Conservation (phyloP, 2,113 vertebrate genomes). For the Hypocryptadius cinnamomeus region DNA sequence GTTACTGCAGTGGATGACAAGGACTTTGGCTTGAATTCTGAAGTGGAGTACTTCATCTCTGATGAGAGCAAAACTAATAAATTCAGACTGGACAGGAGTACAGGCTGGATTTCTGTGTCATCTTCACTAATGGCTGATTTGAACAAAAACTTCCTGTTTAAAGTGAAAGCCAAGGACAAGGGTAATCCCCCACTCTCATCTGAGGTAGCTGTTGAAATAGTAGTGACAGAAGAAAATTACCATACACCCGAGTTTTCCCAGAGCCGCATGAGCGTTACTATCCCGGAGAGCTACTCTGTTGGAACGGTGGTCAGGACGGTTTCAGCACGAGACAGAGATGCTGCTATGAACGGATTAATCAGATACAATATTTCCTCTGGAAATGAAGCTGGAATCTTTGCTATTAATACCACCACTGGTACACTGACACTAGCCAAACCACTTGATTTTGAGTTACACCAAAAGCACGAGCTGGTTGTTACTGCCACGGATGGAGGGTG, state of each 20-base stretch:
- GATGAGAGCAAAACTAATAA: slow-evolving; percentile 77
- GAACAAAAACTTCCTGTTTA: slow-evolving; percentile 81
- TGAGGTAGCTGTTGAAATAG: slow-evolving; percentile 73
- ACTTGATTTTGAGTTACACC: slow-evolving; percentile 86
- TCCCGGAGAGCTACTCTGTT: slow-evolving; percentile 82
- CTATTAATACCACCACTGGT: slow-evolving; percentile 84
- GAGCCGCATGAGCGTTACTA: slow-evolving; percentile 80
- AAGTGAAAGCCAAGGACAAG: slow-evolving; percentile 84
- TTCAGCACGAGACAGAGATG: slow-evolving; percentile 89
- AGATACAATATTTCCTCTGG: slow-evolving; percentile 86
- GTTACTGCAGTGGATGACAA: slow-evolving; percentile 85
- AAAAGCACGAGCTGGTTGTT: slow-evolving; percentile 83
- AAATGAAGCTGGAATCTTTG: slow-evolving; percentile 82
- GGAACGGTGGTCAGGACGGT: slow-evolving; percentile 81
- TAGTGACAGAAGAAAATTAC: slow-evolving; percentile 93
- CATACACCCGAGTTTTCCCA: slow-evolving; percentile 95
- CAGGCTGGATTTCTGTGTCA: slow-evolving; percentile 87
- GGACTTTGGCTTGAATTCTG: slow-evolving; percentile 93
- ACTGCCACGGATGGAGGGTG: slow-evolving; percentile 90
- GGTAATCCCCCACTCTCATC: slow-evolving; percentile 89
- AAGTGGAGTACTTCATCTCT: slow-evolving; percentile 84
- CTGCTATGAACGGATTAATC: slow-evolving; percentile 88
- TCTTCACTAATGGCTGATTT: slow-evolving; percentile 82
- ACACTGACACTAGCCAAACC: slow-evolving; percentile 76
- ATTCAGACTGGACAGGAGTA: slow-evolving; percentile 83